phyloP scores from a whole-genome alignment of 2,113 vertebrate species.

The Oreotrochilus melanogaster region DNA sequence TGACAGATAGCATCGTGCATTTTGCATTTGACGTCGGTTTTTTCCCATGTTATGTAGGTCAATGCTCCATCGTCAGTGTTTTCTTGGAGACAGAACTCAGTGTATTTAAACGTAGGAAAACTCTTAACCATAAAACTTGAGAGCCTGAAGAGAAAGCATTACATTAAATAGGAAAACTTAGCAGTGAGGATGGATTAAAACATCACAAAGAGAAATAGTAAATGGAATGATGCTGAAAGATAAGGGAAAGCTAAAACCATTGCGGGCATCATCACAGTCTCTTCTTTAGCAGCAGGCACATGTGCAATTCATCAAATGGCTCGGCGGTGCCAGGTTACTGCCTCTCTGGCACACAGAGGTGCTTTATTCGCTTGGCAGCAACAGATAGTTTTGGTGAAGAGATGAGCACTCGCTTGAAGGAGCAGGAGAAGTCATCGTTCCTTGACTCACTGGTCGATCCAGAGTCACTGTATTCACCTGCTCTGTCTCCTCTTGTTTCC shows the following conservation, averaged over 20 bases:
- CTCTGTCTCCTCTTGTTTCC: not conserved
- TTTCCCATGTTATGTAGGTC: not conserved
- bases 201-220: not conserved
- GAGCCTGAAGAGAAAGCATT: not conserved
- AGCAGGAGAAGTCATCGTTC: not conserved
- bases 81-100: not conserved
- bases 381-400: not conserved
- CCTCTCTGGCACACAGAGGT: not conserved
- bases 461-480: not conserved
- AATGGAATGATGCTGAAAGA: not conserved
- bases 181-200: not conserved
- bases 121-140: not conserved
- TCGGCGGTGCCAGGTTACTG: not conserved
- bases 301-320: rapidly evolving
- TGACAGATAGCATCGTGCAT: not conserved
- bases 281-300: rapidly evolving
- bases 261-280: not conserved
- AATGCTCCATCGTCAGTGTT: not conserved
- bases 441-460: not conserved
- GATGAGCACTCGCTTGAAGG: rapidly evolving
- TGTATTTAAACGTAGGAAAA: not conserved
- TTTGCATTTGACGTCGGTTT: not conserved
- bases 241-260: not conserved
- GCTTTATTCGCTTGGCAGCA: not conserved
- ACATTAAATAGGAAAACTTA: not conserved